A percentile compares a stretch with the other conserved stretches of the same genome.
Conservation (phyloP, 2,888 invertebrate species). For the Orthosia gracilis region DNA sequence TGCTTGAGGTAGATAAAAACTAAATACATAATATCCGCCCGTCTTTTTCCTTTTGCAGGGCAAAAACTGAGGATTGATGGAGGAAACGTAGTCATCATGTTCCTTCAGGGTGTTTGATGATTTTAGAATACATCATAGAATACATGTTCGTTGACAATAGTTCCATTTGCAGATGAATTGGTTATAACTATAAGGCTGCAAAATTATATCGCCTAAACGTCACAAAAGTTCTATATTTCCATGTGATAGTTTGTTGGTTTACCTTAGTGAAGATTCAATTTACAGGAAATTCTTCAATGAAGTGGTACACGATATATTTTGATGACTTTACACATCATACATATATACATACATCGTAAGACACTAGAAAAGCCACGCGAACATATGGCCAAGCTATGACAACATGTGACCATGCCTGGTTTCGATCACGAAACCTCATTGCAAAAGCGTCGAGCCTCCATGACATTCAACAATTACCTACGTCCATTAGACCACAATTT, state of each 20-base stretch:
- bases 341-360: not conserved
- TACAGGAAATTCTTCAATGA: too few relatives aligned
- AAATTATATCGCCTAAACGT: too few relatives aligned
- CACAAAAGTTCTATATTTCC: too few relatives aligned
- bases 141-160: not conserved
- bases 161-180: not conserved
- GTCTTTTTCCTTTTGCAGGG: not conserved
- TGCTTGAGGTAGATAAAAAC: not conserved
- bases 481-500: slow-evolving; percentile 36
- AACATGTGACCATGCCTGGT: not conserved
- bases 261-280: too few relatives aligned
- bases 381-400: too few relatives aligned
- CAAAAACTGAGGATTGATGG: not conserved
- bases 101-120: not conserved
- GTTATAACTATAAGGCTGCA: too few relatives aligned
- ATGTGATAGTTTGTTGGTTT: too few relatives aligned
- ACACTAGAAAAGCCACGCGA: not conserved
- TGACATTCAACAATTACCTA: slow-evolving; percentile 12
- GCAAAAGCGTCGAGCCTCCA: not conserved
- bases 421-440: not conserved
- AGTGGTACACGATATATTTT: not conserved
- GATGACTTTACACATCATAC: not conserved
- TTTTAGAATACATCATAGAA: not conserved
- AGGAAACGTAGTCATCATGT: not conserved
- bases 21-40: not conserved